Evolutionary conservation across 1,140 invertebrate species (phyloP), one percentile per base, ranked within the genome.

Genomic region (Acarapis woodi): DNA sequence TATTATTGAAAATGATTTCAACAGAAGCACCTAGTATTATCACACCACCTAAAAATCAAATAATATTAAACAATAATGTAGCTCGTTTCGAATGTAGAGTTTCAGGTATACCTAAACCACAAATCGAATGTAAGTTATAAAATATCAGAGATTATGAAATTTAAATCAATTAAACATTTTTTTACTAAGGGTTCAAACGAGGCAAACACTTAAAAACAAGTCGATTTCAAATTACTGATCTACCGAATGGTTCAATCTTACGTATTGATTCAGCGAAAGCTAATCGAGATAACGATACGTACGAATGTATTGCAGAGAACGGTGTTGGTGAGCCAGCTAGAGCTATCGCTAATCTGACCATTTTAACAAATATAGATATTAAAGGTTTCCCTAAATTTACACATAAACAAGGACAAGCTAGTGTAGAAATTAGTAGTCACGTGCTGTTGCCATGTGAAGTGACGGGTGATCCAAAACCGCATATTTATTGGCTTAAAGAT

Each of bases 281-380:
- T 14, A 61, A 59, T 12, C 65, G 79, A 37, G 80, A 90, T 53
- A 77, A 85, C 53, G 72, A 76, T 22, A 69, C 66, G 2, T 94
- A 88, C 59, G 85, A 93, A 54, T 96, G 88, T 55, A 67, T 88
- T 34, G 87, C 85, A 1, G 83, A 93, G 57, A 94, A 94, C 59
- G 77, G 82, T 18, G 77, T 83, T 8, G 85, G 82, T 9, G 82
- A 88, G 58, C 76, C 80, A 10, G 82, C 90, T 38, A 70, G 66
- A 42, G 76, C 82, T 26, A 68, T 74, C 44, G 82, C 82, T 19
- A 71, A 67, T 26, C 66, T 96, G 41, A 69, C 65, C 35, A 78
- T 90, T 40, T 74, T 82, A 58, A 69, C 78, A 65, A 66, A 78
- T 85, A 62, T 26, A 8, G 6, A n/a, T n/a, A 85, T 87, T 5